Base-by-base conservation (phyloP, 2,888 invertebrate genomes). In the Trilocha varians region DNA sequence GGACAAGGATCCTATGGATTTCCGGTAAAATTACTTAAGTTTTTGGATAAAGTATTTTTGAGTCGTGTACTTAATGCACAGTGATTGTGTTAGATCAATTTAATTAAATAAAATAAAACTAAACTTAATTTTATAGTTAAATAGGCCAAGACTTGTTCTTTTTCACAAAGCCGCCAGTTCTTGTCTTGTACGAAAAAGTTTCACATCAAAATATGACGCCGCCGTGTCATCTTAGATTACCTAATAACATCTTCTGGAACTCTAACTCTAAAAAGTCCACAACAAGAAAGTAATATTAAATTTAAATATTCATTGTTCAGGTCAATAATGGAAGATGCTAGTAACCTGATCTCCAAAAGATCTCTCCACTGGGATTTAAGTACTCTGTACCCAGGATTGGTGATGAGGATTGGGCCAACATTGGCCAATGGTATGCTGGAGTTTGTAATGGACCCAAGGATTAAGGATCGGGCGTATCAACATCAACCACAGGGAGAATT, bases 311-410 rank as follows among this genome's bases (percentile, higher is more conserved):
- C 11, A 25, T 9, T 25, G 25, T 52, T 46, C 48, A 90, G 92
- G 35, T 86, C 89, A 0, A 88, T 92, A 43, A 70, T 92, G 48
- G 92, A 92, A 73, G 89, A 91, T 52, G 87, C 91, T 8, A 87
- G 90, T 45, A 84, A 89, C 42, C 75, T 92, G 8, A 90, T 94
- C 58, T 90, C 92, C 8, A 89, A 90, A 49, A 86, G 94, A 39
- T 90, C 90, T 13, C 67, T 94, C 41, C 91, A 89, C 54, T 94
- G 93, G 93, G 92, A 93, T 47, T 86, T 95, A 70, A 88, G 90
- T 43, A 82, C 74, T 4, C 47, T 94, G 1, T 92, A 93, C 67
- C 94, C 94, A 0, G 94, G 94, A 0, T 69, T 95, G 9, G 87
- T 89, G 43, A 90, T 95, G 87, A 88, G 89, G 48, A 89, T 94